Conservation (phyloP, 1,140 invertebrate genomes). For the Hestina assimilis region DNA sequence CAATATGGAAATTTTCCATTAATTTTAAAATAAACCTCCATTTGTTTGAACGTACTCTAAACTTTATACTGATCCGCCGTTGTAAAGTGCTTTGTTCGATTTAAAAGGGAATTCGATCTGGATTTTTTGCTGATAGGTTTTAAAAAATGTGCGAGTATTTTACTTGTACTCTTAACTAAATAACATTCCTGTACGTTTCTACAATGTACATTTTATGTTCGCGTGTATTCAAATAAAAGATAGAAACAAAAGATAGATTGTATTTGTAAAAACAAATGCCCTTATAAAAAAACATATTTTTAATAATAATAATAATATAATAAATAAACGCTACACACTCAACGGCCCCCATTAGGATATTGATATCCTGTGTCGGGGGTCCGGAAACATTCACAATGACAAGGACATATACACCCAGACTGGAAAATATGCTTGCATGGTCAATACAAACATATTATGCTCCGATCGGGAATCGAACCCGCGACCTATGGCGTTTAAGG, state of each 20-base stretch:
- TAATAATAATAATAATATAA: not conserved
- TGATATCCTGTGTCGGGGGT: too few relatives aligned
- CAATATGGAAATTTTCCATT: not conserved
- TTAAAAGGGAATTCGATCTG: not conserved
- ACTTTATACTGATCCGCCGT: conserved; percentile 1
- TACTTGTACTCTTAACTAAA: not conserved
- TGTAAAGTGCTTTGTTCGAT: conserved; percentile 4
- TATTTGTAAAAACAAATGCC: not conserved
- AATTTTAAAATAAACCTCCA: conserved; percentile 1
- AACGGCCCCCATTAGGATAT: too few relatives aligned
- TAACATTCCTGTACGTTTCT: not conserved
- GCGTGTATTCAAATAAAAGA: not conserved
- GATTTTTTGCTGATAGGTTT: not conserved
- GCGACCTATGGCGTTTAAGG: too few relatives aligned
- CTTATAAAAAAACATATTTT: not conserved
- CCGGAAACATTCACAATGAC: too few relatives aligned
- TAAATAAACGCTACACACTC: too few relatives aligned
- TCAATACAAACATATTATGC: too few relatives aligned
- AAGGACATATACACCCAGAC: too few relatives aligned
- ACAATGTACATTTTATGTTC: not conserved
- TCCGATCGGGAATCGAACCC: too few relatives aligned
- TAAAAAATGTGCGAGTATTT: not conserved
- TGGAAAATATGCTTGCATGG: too few relatives aligned
- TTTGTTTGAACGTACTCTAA: not conserved
- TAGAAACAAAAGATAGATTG: not conserved